These are phyloP conservation scores for Ctenochaetus hawaiiensis DNA, from an alignment of 2,797 vertebrate species.

Conservation along the genomic window DNA sequence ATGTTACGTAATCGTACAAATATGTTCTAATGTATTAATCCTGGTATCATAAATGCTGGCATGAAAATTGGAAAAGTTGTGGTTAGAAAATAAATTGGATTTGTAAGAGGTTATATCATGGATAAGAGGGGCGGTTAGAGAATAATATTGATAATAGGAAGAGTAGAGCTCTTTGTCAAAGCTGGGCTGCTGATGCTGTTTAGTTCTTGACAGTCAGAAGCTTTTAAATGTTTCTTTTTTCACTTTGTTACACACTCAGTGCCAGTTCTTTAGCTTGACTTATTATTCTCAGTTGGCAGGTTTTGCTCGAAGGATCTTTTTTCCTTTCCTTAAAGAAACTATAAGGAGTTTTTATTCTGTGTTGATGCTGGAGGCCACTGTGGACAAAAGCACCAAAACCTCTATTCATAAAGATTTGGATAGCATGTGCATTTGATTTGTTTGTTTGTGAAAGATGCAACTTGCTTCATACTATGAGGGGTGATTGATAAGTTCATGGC, in stretches of 20 bases:
- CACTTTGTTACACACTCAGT: not conserved
- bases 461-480: too few relatives aligned
- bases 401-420: not conserved
- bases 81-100: constrained; percentile 11
- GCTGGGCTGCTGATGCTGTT: not conserved
- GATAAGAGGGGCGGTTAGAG: constrained; percentile 2
- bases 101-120: constrained; percentile 1
- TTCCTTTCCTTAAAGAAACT: not conserved
- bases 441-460: too few relatives aligned
- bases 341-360: not conserved
- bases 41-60: not conserved
- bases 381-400: not conserved
- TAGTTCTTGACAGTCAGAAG: not conserved
- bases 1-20: constrained; percentile 28
- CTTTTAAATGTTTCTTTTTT: constrained; percentile 11
- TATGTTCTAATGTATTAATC: constrained; percentile 4
- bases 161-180: not conserved
- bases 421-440: too few relatives aligned
- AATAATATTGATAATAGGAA: constrained; percentile 12
- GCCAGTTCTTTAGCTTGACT: not conserved
- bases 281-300: constrained; percentile 9
- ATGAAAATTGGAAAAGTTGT: constrained; percentile 21
- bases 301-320: not conserved
- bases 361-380: not conserved
- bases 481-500: too few relatives aligned